phyloP scores from a whole-genome alignment of 2,797 vertebrate species.

The Squalus acanthias region DNA sequence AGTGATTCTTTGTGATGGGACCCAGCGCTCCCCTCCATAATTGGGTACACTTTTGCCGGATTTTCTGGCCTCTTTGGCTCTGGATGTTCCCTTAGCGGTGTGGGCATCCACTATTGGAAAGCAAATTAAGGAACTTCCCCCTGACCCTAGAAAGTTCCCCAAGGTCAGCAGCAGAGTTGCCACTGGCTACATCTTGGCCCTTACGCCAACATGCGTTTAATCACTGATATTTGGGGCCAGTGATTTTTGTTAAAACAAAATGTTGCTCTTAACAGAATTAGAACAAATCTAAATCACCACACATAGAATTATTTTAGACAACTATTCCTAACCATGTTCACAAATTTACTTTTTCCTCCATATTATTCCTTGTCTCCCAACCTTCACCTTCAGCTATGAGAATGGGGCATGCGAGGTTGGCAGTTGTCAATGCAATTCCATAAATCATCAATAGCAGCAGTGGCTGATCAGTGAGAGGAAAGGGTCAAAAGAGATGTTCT shows the following conservation, averaged over 20 bases:
- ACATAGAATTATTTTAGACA: background rate
- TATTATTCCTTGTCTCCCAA: background rate
- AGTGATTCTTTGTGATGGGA: background rate
- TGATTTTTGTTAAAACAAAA: background rate
- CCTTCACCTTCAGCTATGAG: background rate
- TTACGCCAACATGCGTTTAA: background rate
- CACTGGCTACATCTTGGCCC: too few relatives aligned
- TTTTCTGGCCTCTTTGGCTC: background rate
- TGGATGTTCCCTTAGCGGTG: too few relatives aligned
- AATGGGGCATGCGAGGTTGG: background rate
- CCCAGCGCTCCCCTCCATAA: background rate
- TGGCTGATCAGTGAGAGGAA: background rate
- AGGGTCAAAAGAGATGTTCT: background rate
- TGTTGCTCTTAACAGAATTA: background rate
- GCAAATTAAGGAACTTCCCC: too few relatives aligned
- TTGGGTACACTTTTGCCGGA: background rate
- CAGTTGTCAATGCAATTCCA: background rate
- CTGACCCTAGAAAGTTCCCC: too few relatives aligned
- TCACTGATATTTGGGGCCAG: background rate
- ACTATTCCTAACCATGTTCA: background rate
- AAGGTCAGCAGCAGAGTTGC: too few relatives aligned
- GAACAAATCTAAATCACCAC: background rate
- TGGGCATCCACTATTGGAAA: too few relatives aligned
- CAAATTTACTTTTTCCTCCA: background rate
- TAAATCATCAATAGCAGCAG: background rate